Evolutionary conservation across 35 echinoderm and acorn worm genomes (phyloP).

Genomic region (Ophiothrix spiculata): DNA sequence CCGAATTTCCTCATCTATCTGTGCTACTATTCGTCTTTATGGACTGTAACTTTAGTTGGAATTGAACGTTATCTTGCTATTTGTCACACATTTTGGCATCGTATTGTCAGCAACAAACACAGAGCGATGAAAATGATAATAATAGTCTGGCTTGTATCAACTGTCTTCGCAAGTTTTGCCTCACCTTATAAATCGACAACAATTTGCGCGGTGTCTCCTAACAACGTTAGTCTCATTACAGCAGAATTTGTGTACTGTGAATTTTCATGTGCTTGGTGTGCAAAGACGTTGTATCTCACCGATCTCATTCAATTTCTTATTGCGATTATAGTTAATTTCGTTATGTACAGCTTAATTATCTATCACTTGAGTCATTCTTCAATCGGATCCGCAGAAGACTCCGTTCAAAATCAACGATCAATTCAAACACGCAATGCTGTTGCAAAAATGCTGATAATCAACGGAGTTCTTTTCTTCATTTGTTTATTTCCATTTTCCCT

Average conservation of each 20-base stretch:
- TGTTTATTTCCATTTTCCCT: conserved; percentile 32
- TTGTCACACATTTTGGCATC: conserved; percentile 5
- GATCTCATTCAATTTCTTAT: not conserved
- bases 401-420: not conserved
- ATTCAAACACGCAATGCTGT: conserved; percentile 25
- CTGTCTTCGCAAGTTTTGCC: not conserved
- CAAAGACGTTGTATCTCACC: not conserved
- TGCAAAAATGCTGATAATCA: conserved; percentile 53
- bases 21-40: not conserved
- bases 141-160: not conserved
- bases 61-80: not conserved
- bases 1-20: not conserved
- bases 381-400: not conserved
- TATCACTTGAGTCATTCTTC: not conserved
- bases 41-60: not conserved
- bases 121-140: not conserved
- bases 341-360: not conserved
- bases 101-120: not conserved
- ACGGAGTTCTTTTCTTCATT: conserved; percentile 46
- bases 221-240: not conserved
- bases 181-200: not conserved
- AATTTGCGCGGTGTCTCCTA: not conserved
- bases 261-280: not conserved
- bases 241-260: not conserved
- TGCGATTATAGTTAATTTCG: not conserved